phyloP scores from a whole-genome alignment of 2,113 vertebrate genomes.

The Apteryx mantelli region DNA sequence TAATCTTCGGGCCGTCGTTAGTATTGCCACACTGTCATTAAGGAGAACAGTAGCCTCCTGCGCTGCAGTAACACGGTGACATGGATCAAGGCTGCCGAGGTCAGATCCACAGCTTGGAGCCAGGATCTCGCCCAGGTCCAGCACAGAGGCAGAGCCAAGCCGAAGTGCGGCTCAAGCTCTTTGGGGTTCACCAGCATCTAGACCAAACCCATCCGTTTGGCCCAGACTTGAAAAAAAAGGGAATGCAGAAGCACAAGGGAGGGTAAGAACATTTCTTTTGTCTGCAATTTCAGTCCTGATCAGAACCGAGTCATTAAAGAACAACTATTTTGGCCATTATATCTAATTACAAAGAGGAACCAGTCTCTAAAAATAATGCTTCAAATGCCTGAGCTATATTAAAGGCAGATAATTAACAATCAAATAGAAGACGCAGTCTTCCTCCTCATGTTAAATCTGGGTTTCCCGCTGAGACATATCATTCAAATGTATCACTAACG shows the following conservation, averaged over 20 bases:
- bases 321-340: conserved; percentile 37
- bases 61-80: neutral
- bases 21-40: neutral
- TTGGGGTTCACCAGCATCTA: neutral
- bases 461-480: neutral
- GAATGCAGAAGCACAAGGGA: neutral
- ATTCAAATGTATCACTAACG: neutral
- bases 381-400: conserved; percentile 1
- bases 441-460: rapidly evolving
- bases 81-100: neutral
- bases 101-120: neutral
- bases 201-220: neutral
- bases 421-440: neutral
- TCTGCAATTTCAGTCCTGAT: neutral
- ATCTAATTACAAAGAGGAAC: conserved; percentile 55
- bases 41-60: neutral
- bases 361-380: conserved; percentile 53
- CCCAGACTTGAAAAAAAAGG: neutral
- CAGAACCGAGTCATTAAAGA: conserved; percentile 40
- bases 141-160: neutral
- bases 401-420: conserved; percentile 42
- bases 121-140: neutral
- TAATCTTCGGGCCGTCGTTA: neutral
- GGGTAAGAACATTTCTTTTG: neutral
- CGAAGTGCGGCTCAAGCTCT: neutral